Percentiles rank a stretch among this genome's conserved stretches.
Conservation (phyloP, 1,140 invertebrate species). For the Sminthurinus signatus region DNA sequence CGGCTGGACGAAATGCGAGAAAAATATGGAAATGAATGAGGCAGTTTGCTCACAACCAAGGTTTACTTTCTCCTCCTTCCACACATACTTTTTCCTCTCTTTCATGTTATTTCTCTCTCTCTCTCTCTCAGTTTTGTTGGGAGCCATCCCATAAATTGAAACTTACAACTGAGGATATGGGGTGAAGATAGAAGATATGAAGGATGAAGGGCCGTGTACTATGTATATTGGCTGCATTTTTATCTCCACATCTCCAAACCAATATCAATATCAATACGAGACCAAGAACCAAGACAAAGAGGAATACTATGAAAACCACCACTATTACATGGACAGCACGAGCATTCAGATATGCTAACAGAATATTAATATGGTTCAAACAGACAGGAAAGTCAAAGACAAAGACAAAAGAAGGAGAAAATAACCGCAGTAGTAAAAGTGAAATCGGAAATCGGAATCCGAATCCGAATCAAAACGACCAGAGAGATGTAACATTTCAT, state of each 20-base stretch:
- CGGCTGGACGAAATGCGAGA: conserved; percentile 32
- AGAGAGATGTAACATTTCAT: conserved; percentile 10
- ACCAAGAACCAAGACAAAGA: too few species aligned
- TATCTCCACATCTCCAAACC: conserved; percentile 35
- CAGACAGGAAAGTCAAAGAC: background rate
- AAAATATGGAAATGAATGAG: conserved; percentile 39
- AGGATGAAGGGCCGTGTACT: too few species aligned
- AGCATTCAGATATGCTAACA: conserved; percentile 26
- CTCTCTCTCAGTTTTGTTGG: too few species aligned
- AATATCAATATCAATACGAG: too few species aligned
- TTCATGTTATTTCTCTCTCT: too few species aligned
- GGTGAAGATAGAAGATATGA: conserved; percentile 37
- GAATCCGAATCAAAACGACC: too few species aligned
- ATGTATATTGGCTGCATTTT: conserved; percentile 33
- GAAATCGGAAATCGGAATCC: too few species aligned
- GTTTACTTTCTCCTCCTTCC: conserved; percentile 16
- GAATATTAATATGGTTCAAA: conserved; percentile 33
- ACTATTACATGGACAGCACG: conserved; percentile 32
- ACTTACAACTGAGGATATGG: conserved; percentile 38
- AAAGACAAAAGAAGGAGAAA: background rate
- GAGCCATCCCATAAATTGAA: conserved; percentile 37
- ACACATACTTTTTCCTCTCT: too few species aligned
- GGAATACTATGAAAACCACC: too few species aligned
- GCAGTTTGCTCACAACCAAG: conserved; percentile 10
- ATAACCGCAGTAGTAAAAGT: too few species aligned